phyloP scores from a whole-genome alignment of 2,888 invertebrate species.

The Agrypnus murinus region DNA sequence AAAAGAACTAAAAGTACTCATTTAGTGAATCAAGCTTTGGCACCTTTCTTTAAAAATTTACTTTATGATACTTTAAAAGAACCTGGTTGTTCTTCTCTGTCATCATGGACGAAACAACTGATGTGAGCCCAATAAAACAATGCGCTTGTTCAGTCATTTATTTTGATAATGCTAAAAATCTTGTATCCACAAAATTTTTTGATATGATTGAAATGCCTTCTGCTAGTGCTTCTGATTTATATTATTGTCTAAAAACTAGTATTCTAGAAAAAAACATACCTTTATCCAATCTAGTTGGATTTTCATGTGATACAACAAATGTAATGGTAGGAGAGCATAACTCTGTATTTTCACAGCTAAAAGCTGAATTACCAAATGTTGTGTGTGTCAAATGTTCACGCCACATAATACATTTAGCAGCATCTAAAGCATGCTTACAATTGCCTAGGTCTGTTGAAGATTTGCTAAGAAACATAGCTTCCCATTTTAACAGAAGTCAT shows the following conservation, averaged over 20 bases:
- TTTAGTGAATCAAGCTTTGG: no score
- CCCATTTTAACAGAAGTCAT: slow-evolving; percentile 58
- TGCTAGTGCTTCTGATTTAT: slow-evolving; percentile 45
- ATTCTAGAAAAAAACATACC: slow-evolving; percentile 34
- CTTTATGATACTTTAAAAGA: no score
- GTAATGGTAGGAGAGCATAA: slow-evolving; percentile 58
- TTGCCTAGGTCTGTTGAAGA: slow-evolving; percentile 57
- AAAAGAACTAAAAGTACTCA: no score
- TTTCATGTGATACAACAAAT: slow-evolving; percentile 61
- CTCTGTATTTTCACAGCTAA: slow-evolving; percentile 47
- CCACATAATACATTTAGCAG: slow-evolving; percentile 60
- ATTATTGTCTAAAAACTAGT: slow-evolving; percentile 40
- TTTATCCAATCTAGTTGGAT: slow-evolving; percentile 57
- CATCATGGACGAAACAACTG: no score
- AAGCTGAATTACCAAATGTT: slow-evolving; percentile 55
- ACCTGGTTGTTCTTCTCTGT: no score
- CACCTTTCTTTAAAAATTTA: no score
- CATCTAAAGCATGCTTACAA: slow-evolving; percentile 51
- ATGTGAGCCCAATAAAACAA: no score
- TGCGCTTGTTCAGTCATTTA: no score
- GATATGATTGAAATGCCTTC: slow-evolving; percentile 51
- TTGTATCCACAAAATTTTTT: slow-evolving; percentile 38
- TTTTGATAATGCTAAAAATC: not conserved
- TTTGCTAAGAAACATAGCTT: slow-evolving; percentile 57
- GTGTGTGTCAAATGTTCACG: slow-evolving; percentile 62